phyloP scores from a whole-genome alignment of 2,113 vertebrate genomes.

The Petaurus breviceps region DNA sequence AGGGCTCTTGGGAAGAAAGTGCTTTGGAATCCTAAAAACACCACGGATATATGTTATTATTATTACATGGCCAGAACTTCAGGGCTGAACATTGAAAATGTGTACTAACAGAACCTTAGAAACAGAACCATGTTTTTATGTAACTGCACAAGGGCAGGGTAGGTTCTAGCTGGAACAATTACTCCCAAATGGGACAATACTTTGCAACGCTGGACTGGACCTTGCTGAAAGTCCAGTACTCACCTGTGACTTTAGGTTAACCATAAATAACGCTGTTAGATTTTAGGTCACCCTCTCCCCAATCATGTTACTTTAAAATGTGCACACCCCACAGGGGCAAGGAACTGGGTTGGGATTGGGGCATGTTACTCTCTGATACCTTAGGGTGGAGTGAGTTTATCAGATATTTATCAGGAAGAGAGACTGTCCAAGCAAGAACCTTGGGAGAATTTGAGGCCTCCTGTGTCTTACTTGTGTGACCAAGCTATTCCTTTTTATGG shows the following conservation, averaged over 20 bases:
- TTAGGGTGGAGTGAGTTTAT: not conserved
- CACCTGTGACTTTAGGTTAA: not conserved
- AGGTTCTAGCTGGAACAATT: not conserved
- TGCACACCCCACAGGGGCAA: not conserved
- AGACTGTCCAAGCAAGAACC: too few species aligned
- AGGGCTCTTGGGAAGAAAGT: not conserved
- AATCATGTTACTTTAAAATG: not conserved
- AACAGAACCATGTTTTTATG: not conserved
- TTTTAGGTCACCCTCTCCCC: not conserved
- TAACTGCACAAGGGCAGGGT: not conserved
- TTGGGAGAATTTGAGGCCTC: too few species aligned
- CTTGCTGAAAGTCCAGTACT: too few species aligned
- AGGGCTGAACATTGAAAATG: not conserved
- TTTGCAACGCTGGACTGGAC: not conserved
- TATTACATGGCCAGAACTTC: not conserved
- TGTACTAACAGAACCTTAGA: not conserved
- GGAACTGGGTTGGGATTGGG: not conserved
- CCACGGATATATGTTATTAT: not conserved
- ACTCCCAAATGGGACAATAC: not conserved
- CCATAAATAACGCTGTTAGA: not conserved
- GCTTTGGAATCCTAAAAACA: not conserved
- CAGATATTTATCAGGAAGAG: not conserved
- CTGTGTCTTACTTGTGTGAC: not conserved
- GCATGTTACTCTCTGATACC: not conserved
- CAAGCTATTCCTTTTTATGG: not conserved